Percentiles rank a stretch among this genome's conserved stretches.
Evolutionary conservation across 2,113 vertebrate species (phyloP).

Genomic region (Corydoras sp.): DNA sequence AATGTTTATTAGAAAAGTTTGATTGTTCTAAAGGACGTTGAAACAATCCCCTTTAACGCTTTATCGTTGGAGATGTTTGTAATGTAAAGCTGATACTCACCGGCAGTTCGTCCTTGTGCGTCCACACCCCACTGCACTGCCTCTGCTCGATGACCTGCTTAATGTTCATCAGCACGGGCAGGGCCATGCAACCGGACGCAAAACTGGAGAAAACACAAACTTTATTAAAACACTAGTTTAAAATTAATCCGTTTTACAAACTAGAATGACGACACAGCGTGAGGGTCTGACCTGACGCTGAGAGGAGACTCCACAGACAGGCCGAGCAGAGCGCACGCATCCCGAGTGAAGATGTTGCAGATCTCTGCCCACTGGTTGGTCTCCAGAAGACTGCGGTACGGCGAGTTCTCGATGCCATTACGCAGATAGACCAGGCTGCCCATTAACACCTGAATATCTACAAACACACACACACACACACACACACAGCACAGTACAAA

Average conservation of each 20-base stretch:
- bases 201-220: constrained; percentile 62
- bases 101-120: constrained; percentile 82
- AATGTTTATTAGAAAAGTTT: too few relatives aligned
- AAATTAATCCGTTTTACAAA: too few relatives aligned
- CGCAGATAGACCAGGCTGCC: constrained; percentile 85
- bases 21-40: too few relatives aligned
- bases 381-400: constrained; percentile 79
- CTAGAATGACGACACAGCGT: too few relatives aligned
- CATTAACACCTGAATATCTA: constrained; percentile 89
- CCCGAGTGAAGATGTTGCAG: constrained; percentile 83
- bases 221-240: too few relatives aligned
- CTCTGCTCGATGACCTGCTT: constrained; percentile 86
- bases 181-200: constrained; percentile 81
- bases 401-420: constrained; percentile 83
- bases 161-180: constrained; percentile 87
- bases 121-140: constrained; percentile 84
- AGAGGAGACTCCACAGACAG: constrained; percentile 86
- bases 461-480: neutral
- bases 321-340: constrained; percentile 80
- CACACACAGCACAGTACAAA: neutral
- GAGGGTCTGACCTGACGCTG: constrained; percentile 74
- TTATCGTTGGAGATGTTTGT: too few relatives aligned
- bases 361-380: constrained; percentile 84
- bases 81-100: constrained; percentile 53
- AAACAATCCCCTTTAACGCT: too few relatives aligned